Conservation (phyloP, 2,797 vertebrate species). For the Danionella dracula region DNA sequence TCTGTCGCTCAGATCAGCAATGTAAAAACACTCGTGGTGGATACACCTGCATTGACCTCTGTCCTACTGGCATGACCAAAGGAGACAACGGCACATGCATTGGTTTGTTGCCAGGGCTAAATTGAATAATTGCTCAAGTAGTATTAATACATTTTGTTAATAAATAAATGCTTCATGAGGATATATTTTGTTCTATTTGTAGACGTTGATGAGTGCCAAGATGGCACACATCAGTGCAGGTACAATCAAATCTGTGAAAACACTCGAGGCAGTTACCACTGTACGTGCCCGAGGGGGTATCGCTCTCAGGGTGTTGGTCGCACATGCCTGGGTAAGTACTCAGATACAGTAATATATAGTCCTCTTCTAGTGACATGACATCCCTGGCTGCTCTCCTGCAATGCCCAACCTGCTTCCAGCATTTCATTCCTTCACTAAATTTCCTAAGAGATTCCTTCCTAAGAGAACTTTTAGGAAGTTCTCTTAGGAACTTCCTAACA, state of each 20-base stretch:
- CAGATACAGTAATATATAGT: not conserved
- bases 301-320: slow-evolving; percentile 82
- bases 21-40: slow-evolving; percentile 94
- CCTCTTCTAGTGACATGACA: not conserved
- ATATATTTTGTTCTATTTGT: not conserved
- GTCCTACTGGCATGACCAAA: slow-evolving; percentile 89
- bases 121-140: too few species aligned
- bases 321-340: slow-evolving; percentile 83
- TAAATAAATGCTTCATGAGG: not conserved
- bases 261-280: slow-evolving; percentile 86
- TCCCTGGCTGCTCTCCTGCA: slow-evolving; percentile 29
- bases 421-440: slow-evolving; percentile 18
- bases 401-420: slow-evolving; percentile 34
- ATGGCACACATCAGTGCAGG: slow-evolving; percentile 88
- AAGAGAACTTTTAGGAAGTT: too few species aligned
- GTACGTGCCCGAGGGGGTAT: slow-evolving; percentile 85
- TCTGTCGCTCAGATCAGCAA: slow-evolving; percentile 89
- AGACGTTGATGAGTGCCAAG: slow-evolving; percentile 93
- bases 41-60: slow-evolving; percentile 92
- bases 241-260: slow-evolving; percentile 97
- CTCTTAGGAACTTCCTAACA: too few species aligned
- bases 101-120: slow-evolving; percentile 61
- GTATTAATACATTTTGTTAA: too few species aligned
- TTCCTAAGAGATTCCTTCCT: too few species aligned
- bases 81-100: slow-evolving; percentile 83